Evolutionary conservation across 2,113 vertebrate genomes (phyloP).

Genomic region (Pseudois nayaur): DNA sequence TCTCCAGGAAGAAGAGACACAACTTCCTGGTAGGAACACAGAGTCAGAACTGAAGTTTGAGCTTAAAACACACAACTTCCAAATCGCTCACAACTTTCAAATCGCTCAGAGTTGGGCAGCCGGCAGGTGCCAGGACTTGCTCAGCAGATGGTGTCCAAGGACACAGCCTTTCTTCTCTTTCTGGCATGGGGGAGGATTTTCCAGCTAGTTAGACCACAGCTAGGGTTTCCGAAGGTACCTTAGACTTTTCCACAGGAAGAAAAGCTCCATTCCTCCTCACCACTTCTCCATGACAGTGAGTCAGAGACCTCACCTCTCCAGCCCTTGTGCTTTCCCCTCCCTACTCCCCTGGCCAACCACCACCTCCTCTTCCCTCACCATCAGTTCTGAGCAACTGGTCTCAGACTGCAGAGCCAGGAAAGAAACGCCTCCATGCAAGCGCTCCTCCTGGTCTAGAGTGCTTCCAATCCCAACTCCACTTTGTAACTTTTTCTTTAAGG

Average conservation of each 20-base stretch:
- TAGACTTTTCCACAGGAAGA: neutral
- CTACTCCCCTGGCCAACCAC: rapidly evolving
- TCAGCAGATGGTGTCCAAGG: conserved; percentile 33
- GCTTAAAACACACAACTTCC: conserved; percentile 33
- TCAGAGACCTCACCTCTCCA: neutral
- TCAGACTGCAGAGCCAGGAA: neutral
- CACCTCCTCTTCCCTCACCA: neutral
- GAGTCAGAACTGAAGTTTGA: neutral
- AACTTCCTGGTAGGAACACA: neutral
- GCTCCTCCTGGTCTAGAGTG: neutral
- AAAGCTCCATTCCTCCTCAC: neutral
- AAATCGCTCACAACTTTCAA: conserved; percentile 5
- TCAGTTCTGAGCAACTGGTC: neutral
- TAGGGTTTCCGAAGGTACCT: neutral
- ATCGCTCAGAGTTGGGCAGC: conserved; percentile 26
- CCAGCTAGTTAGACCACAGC: neutral
- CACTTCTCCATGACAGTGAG: rapidly evolving
- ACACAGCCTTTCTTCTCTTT: neutral
- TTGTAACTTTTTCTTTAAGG: neutral
- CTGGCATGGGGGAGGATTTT: neutral
- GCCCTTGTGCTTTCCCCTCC: neutral
- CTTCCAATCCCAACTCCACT: neutral
- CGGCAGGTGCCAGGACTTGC: neutral
- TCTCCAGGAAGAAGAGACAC: neutral
- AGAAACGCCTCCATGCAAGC: neutral